Conservation (phyloP, 2,113 vertebrate genomes). For the Galemys pyrenaicus region DNA sequence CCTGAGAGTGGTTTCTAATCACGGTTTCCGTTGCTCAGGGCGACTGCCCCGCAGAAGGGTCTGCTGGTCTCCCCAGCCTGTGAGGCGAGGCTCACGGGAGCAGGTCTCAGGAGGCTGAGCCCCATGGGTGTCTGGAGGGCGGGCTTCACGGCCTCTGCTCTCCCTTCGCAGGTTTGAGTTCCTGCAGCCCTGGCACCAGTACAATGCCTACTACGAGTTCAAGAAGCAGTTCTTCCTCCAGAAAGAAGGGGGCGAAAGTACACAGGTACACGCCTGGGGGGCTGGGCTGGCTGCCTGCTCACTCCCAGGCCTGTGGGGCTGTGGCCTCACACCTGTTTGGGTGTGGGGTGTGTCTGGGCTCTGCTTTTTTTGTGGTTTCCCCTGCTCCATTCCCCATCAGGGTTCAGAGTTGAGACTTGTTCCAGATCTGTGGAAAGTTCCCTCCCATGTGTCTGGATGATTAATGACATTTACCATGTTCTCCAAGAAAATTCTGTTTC, state of each 20-base stretch:
- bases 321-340: not conserved
- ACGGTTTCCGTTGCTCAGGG: no score
- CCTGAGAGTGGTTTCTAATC: no score
- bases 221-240: constrained; percentile 99
- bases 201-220: constrained; percentile 98
- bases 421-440: no score
- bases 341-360: no score
- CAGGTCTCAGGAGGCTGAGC: no score
- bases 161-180: constrained; percentile 93
- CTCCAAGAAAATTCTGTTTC: not conserved
- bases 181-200: constrained; percentile 97
- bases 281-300: not conserved
- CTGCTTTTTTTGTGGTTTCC: not conserved
- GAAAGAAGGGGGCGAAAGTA: constrained; percentile 88
- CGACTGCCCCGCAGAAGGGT: no score
- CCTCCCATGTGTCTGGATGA: fast-evolving
- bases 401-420: no score
- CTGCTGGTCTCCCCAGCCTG: no score
- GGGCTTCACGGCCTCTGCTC: not conserved
- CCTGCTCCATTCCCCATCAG: no score
- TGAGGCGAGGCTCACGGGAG: no score
- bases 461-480: not conserved
- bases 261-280: constrained; percentile 78
- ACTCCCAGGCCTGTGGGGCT: not conserved
- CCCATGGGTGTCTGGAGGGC: no score